Base-by-base conservation (phyloP, 2,113 vertebrate species). In the Equus quagga region DNA sequence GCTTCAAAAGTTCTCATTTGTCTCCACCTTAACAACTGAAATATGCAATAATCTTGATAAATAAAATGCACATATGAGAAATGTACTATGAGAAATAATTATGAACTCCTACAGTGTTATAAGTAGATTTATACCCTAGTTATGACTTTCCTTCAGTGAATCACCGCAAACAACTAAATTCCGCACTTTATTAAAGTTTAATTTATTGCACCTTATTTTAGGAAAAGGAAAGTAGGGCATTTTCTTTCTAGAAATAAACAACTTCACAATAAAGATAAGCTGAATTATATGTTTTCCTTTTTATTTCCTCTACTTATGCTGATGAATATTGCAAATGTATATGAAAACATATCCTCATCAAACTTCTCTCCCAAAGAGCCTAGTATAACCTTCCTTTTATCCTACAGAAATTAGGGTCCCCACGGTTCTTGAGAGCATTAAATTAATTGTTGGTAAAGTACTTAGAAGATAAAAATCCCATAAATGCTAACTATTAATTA, bases 401-500 rank as follows among this genome's bases (percentile, higher is more conserved):
- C n/a, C n/a, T 87, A 67, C 12, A 64, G 41, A 95, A 91, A 23
- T 65, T 60, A 87, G 41, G 24, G 75, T 41, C 19, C 31, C 62
- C 8, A 0, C 28, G 28, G 58, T 86, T 96, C 81, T 86, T 94
- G 56, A 76, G 64, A 62, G 13, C 69, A 94, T 94, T 94, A 73
- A 89, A 84, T 41, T 91, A 94, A 89, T 93, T 96, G 21, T 96
- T 95, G 49, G 15, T 78, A 79, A 96, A 90, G 3, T 85, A 75
- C 76, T 94, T 88, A 94, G 54, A 94, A 72, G 60, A 95, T 85
- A 85, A 96, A 96, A 97, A 84, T 2, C 51, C 70, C 58, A 17
- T 86, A 95, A 82, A 72, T 94, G 54, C 21, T 96, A 94, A 92
- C 44, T 91, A 93, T 97, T 95, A 96, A 97, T 96, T 98, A 93